Conservation (phyloP, 2,797 vertebrate species). For the Scomberomorus guttatus region DNA sequence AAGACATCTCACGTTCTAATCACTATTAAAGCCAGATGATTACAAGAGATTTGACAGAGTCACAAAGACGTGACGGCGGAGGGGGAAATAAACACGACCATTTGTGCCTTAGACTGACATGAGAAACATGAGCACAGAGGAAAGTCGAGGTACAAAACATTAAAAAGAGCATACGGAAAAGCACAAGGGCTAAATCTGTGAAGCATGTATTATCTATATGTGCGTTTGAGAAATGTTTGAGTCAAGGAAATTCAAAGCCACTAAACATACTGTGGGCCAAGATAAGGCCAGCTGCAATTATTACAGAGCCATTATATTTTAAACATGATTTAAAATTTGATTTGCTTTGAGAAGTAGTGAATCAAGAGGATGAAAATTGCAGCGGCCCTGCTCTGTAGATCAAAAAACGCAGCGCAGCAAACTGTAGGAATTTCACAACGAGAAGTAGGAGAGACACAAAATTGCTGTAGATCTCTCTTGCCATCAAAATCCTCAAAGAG, state of each 20-base stretch:
- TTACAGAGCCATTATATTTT: conserved; percentile 17
- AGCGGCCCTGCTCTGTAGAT: no score
- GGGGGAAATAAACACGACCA: neutral
- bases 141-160: conserved; percentile 3
- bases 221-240: neutral
- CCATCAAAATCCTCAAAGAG: conserved; percentile 66
- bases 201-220: neutral
- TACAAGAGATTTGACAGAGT: conserved; percentile 46
- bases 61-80: conserved; percentile 22
- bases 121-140: neutral
- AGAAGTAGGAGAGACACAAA: conserved; percentile 21
- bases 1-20: conserved; percentile 41
- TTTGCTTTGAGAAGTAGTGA: neutral
- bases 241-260: neutral
- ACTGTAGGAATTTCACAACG: conserved; percentile 38
- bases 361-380: conserved; percentile 13
- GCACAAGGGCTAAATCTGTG: neutral
- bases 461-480: conserved; percentile 53
- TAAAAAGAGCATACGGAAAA: conserved; percentile 9
- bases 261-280: neutral
- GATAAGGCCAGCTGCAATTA: neutral
- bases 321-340: conserved; percentile 17
- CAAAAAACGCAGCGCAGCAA: conserved; percentile 10
- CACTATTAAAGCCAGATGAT: conserved; percentile 26
- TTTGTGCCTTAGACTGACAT: neutral